Percentiles rank a stretch among this genome's conserved stretches.
phyloP scores from a whole-genome alignment of 2,797 vertebrate genomes.

The Platyrinchus mystaceus region DNA sequence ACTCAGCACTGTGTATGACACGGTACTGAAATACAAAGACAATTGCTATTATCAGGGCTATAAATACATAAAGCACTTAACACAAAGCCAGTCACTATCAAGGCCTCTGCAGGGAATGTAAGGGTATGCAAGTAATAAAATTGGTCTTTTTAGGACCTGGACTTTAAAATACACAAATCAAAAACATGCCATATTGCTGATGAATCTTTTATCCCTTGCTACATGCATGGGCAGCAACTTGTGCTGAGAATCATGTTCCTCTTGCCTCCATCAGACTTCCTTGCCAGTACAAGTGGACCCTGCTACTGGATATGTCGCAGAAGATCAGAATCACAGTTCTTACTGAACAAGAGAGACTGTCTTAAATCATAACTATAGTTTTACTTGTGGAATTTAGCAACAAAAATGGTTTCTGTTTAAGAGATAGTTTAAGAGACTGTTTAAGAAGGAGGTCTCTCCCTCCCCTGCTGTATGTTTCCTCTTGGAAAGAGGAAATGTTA shows the following conservation, averaged over 20 bases:
- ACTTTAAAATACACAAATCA: not conserved
- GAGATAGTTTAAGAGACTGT: not conserved
- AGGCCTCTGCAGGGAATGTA: not conserved
- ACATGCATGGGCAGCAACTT: not conserved
- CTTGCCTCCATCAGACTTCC: not conserved
- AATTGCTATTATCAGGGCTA: not conserved
- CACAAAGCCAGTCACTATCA: conserved; percentile 1
- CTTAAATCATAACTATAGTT: not conserved
- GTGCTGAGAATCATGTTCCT: not conserved
- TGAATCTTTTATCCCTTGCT: not conserved
- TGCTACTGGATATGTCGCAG: not conserved
- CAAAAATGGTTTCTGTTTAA: not conserved
- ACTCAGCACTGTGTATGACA: not conserved
- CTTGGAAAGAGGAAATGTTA: not conserved
- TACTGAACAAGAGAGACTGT: not conserved
- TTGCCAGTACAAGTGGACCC: not conserved
- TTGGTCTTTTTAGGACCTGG: not conserved
- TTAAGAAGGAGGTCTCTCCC: not conserved
- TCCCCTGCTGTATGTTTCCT: not conserved
- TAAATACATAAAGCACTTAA: not conserved
- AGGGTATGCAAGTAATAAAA: not conserved
- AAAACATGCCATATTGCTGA: not conserved
- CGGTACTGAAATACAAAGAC: not conserved
- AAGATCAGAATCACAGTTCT: not conserved
- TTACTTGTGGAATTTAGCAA: not conserved